Evolutionary conservation across 2,888 invertebrate genomes (phyloP), one percentile per base, ranked within the genome.

Genomic region (Acleris holmiana): DNA sequence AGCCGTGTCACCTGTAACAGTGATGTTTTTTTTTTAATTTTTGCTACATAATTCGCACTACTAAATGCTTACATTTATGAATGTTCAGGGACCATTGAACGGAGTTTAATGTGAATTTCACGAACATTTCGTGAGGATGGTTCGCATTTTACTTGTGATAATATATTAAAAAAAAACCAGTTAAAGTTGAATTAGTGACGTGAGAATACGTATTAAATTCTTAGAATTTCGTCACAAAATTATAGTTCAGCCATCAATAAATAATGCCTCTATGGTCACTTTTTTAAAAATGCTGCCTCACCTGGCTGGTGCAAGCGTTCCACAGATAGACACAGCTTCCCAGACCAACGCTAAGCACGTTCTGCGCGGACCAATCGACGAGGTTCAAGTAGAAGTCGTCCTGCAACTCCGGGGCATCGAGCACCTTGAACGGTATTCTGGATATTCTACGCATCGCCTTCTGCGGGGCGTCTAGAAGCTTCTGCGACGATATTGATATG

Each of bases 361-460:
- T 99, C 89, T 98, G 98, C 58, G 99, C 98, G 5, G 99, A 99
- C 99, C 99, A 99, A 87, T 99, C 99, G 41, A 99, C 99, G 69
- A 99, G 94, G 91, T 99, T 99, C 73, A 99, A 91, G 86, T 99
- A 99, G 93, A 99, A 99, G 91, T 99, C 99, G 89, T 99, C 99
- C 91, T 99, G 98, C 63, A 99, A 91, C 88, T 99, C 99, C 4
- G 99, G 99, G 2, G 99, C 99, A 83, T 99, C 99, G 55, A 99
- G 93, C 41, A 99, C 78, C 93, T 99, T 99, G 92, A 99, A 99
- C 2, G 99, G 99, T 85, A 99, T 99, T 85, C 99, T 95, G 2
- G 99, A 98, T 75, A 99, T 99, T 93, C 99, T 99, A 70, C 99
- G 93, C 1, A 98, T 98, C n/a, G 99, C 98, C 90, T 99, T 99